Evolutionary conservation across 2,113 vertebrate species (phyloP), one percentile per base, ranked within the genome.

Genomic region (Dipodomys spectabilis): DNA sequence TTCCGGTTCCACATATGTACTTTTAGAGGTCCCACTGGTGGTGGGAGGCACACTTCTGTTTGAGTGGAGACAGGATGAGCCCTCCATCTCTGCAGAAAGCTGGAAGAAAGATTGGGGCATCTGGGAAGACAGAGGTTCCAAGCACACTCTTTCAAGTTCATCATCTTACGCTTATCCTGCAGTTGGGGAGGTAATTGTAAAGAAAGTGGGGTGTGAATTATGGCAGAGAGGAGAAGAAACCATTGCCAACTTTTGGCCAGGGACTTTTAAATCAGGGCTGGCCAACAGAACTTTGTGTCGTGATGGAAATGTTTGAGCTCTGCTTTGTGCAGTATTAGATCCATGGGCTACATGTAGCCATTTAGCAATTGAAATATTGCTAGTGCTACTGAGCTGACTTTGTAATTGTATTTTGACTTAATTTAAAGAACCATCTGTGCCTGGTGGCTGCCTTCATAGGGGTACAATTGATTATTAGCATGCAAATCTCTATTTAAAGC

Each of bases 401-500:
- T 45, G 75, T 69, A 32, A 77, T 57, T 44, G 16, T 60, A 60
- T 89, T 91, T 39, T 73, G n/a, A 71, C 9, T 57, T 75, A 20
- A 67, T 91, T 64, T 82, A 73, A 88, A 80, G 73, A 74, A 13
- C 2, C 2, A 35, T 28, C 28, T 25, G 13, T 84, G 12, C 64
- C 72, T 39, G 44, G 44, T 69, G n/a, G n/a, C n/a, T 2, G 20
- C 9, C 5, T 86, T 65, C 62, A 23, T 10, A 0, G 62, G 64
- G 67, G 7, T 67, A 18, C 9, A 15, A 12, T 82, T 82, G 13
- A 19, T 62, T 81, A 44, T 72, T 73, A 77, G 15, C 32, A 30
- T 19, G 13, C 45, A 78, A 49, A 91, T 44, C 53, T 93, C 20
- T 25, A 82, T 88, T 88, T 87, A 91, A 81, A 84, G 8, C 27